Conservation (phyloP, 2,797 vertebrate species). For the Leptatherina wallacei region DNA sequence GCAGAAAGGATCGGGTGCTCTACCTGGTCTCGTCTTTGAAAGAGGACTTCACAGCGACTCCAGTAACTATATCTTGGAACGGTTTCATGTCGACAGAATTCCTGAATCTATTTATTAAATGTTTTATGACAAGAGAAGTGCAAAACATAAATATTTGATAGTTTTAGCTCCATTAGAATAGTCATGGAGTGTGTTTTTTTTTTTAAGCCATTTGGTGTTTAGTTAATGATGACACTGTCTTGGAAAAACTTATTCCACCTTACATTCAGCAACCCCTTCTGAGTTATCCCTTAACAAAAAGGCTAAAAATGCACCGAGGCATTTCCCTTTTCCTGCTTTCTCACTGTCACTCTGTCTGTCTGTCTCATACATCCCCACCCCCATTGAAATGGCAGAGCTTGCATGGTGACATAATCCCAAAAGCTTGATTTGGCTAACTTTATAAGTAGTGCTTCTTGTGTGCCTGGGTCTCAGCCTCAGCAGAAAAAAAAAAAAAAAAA, state of each 20-base stretch:
- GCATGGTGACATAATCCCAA: slow-evolving; percentile 82
- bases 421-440: slow-evolving; percentile 85
- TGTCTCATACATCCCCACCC: slow-evolving; percentile 43
- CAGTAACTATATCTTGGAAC: not conserved
- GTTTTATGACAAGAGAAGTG: not conserved
- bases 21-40: slow-evolving; percentile 36
- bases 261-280: not conserved
- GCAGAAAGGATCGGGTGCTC: slow-evolving; percentile 22
- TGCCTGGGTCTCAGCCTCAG: slow-evolving; percentile 82
- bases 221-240: not conserved
- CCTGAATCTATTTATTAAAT: not conserved
- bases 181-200: not conserved
- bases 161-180: not conserved
- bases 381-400: slow-evolving; percentile 73
- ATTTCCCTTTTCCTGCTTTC: slow-evolving; percentile 33
- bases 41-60: slow-evolving; percentile 28
- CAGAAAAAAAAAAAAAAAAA: slow-evolving; percentile 77
- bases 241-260: not conserved
- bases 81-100: not conserved
- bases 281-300: slow-evolving; percentile 31
- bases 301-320: slow-evolving; percentile 42
- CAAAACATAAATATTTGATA: slow-evolving; percentile 7
- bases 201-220: slow-evolving; percentile 4
- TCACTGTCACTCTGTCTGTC: slow-evolving; percentile 41
- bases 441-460: slow-evolving; percentile 83